A percentile compares a stretch with the other conserved stretches of the same genome.
Conservation (phyloP, 2,888 invertebrate genomes). For the Biston betularia region DNA sequence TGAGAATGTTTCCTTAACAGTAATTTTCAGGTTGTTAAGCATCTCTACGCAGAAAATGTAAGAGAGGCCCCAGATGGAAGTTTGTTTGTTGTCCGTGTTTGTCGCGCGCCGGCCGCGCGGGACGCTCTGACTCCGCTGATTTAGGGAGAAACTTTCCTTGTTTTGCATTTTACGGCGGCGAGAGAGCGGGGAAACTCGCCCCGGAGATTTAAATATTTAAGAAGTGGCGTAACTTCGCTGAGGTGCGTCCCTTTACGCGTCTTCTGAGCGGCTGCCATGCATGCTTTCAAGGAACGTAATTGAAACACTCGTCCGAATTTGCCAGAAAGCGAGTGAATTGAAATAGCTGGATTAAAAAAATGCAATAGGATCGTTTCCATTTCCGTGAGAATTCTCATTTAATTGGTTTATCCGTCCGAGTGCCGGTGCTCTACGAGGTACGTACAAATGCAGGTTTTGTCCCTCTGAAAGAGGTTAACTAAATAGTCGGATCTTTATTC, state of each 20-base stretch:
- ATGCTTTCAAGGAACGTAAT: slow-evolving; percentile 59
- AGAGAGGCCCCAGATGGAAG: slow-evolving; percentile 69
- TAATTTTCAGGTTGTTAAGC: slow-evolving; percentile 48
- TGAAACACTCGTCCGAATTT: slow-evolving; percentile 52
- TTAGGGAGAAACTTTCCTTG: slow-evolving; percentile 80
- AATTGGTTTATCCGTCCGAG: slow-evolving; percentile 65
- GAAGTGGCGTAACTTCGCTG: slow-evolving; percentile 72
- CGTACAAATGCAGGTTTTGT: slow-evolving; percentile 65
- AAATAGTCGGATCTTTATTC: slow-evolving; percentile 74
- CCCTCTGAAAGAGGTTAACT: slow-evolving; percentile 75
- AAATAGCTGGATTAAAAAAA: slow-evolving; percentile 48
- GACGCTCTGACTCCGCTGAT: slow-evolving; percentile 71
- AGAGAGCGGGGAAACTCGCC: slow-evolving; percentile 73
- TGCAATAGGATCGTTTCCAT: slow-evolving; percentile 61
- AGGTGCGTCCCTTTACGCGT: slow-evolving; percentile 73
- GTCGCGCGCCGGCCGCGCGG: slow-evolving; percentile 59
- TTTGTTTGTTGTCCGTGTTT: slow-evolving; percentile 76
- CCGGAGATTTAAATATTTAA: slow-evolving; percentile 81
- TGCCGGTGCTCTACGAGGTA: slow-evolving; percentile 58
- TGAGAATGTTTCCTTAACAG: slow-evolving; percentile 41
- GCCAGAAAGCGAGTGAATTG: slow-evolving; percentile 41
- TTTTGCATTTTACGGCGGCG: slow-evolving; percentile 76
- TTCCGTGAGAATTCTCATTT: slow-evolving; percentile 65
- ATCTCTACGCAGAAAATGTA: slow-evolving; percentile 55
- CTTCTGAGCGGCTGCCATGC: slow-evolving; percentile 60